A percentile compares a stretch with the other conserved stretches of the same genome.
phyloP scores from a whole-genome alignment of 2,797 vertebrate genomes.

The Eulemur coronatus region DNA sequence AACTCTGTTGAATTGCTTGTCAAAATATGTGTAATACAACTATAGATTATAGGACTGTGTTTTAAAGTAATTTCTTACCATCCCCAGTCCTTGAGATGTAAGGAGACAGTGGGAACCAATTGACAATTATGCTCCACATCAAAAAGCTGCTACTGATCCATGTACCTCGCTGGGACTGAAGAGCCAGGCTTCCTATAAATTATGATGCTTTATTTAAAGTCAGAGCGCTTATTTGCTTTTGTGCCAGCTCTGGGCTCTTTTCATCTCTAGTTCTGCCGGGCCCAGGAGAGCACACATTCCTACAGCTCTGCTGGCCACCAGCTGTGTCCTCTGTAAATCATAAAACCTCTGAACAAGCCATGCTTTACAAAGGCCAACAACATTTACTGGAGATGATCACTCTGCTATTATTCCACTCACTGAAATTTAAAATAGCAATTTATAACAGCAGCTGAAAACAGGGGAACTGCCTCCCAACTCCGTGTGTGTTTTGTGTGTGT shows the following conservation, averaged over 20 bases:
- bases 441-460: slow-evolving; percentile 75
- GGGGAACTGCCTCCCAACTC: slow-evolving; percentile 10
- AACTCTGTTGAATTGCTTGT: background rate
- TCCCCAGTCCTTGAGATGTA: slow-evolving; percentile 70
- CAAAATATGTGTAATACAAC: slow-evolving; percentile 1
- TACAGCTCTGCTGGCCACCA: slow-evolving; percentile 86
- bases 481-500: background rate
- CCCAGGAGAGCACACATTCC: slow-evolving; percentile 86
- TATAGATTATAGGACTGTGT: background rate
- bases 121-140: slow-evolving; percentile 79
- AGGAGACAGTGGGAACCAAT: slow-evolving; percentile 76
- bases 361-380: slow-evolving; percentile 84
- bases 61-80: slow-evolving; percentile 73
- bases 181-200: slow-evolving; percentile 84
- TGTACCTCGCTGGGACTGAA: slow-evolving; percentile 75
- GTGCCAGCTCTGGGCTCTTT: slow-evolving; percentile 87
- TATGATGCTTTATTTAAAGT: slow-evolving; percentile 87
- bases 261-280: slow-evolving; percentile 84
- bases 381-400: slow-evolving; percentile 83
- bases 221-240: slow-evolving; percentile 87
- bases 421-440: slow-evolving; percentile 84
- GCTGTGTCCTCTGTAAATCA: slow-evolving; percentile 87
- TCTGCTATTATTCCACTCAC: slow-evolving; percentile 82
- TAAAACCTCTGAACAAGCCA: slow-evolving; percentile 84
- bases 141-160: slow-evolving; percentile 82